A percentile compares a stretch with the other conserved stretches of the same genome.
phyloP scores from a whole-genome alignment of 2,888 invertebrate species.

The Aporophyla nigra region DNA sequence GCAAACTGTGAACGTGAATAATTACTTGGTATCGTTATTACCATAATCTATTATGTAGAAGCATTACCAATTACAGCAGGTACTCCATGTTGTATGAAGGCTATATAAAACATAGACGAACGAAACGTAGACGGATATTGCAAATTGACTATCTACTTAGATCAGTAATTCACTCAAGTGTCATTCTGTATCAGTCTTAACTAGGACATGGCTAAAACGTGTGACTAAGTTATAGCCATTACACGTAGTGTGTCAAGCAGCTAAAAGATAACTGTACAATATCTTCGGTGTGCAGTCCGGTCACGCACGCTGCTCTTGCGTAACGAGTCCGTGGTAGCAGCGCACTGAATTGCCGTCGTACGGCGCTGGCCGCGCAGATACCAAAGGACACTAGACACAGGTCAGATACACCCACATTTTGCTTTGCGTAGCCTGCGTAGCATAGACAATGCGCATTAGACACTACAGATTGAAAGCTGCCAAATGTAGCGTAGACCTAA shows the following conservation, averaged over 20 bases:
- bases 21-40: neutral
- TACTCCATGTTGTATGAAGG: neutral
- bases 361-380: slow-evolving; percentile 72
- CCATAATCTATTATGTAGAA: neutral
- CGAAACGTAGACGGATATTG: no score
- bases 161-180: neutral
- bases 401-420: slow-evolving; percentile 36
- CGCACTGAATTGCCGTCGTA: slow-evolving; percentile 72
- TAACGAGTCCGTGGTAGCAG: slow-evolving; percentile 74
- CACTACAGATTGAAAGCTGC: neutral
- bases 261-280: neutral
- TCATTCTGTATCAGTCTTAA: neutral
- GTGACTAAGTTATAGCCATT: no score
- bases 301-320: slow-evolving; percentile 72
- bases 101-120: no score
- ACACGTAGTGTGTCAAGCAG: neutral
- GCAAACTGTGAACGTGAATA: slow-evolving; percentile 11
- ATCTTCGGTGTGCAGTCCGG: slow-evolving; percentile 65
- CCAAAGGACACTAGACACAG: slow-evolving; percentile 54
- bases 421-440: neutral
- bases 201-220: neutral
- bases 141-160: neutral
- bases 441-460: neutral
- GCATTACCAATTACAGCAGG: neutral
- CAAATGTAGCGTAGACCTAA: neutral